Conservation (phyloP, 2,797 vertebrate genomes). For the Falco novaeseelandiae region DNA sequence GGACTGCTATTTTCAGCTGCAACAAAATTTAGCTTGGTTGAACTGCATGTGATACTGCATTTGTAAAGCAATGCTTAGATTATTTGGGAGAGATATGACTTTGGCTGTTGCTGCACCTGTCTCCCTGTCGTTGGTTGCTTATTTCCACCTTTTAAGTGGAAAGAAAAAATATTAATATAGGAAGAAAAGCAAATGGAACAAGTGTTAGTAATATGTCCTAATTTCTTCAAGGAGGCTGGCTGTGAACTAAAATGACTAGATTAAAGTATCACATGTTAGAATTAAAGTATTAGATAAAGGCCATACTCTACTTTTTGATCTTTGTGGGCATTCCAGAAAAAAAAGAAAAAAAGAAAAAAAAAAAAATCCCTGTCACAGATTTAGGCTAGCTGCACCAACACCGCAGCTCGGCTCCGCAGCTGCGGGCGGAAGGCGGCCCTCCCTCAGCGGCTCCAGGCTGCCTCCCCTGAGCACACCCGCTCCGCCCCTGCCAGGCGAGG, state of each 20-base stretch:
- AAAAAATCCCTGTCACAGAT: background rate
- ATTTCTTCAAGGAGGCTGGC: slow-evolving; percentile 37
- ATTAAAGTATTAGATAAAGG: slow-evolving; percentile 36
- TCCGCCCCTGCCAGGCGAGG: background rate
- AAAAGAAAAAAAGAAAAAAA: background rate
- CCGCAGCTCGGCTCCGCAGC: rapidly evolving
- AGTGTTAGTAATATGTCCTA: background rate
- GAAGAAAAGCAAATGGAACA: slow-evolving; percentile 5
- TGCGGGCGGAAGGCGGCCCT: background rate
- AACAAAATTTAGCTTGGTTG: background rate
- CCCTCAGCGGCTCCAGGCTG: background rate
- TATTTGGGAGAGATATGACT: background rate
- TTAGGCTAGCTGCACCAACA: background rate
- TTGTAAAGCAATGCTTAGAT: background rate
- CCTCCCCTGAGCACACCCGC: background rate
- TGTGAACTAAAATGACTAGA: slow-evolving; percentile 15
- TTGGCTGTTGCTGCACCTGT: background rate
- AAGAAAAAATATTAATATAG: background rate
- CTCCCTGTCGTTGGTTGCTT: background rate
- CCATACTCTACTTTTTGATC: slow-evolving; percentile 6
- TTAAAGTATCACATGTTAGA: slow-evolving; percentile 11
- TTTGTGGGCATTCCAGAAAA: background rate
- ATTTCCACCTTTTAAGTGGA: background rate
- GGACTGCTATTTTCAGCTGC: background rate
- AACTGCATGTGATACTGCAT: background rate